A percentile compares a stretch with the other conserved stretches of the same genome.
These are phyloP conservation scores for Diuraphis noxia DNA, from an alignment of 1,140 invertebrate species.

Conservation along the genomic window DNA sequence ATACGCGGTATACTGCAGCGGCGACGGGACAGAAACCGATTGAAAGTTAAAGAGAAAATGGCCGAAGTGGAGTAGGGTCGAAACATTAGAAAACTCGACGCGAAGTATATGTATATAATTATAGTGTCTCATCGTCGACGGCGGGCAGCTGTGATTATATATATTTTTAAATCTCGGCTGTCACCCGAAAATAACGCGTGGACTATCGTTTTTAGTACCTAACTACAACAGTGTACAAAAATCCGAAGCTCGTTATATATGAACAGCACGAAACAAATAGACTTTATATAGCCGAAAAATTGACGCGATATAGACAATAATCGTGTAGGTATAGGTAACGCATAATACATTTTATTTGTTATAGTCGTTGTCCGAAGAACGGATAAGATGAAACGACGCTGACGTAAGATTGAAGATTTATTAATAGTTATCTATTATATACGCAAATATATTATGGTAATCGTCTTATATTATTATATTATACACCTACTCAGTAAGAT, in stretches of 20 bases:
- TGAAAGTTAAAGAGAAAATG: not conserved
- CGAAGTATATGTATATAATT: not conserved
- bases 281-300: not conserved
- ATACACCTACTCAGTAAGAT: not conserved
- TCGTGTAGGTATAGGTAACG: not conserved
- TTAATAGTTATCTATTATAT: too few species aligned
- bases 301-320: not conserved
- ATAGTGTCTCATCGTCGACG: not conserved
- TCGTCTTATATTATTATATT: not conserved
- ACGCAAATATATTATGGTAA: not conserved
- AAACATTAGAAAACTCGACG: not conserved
- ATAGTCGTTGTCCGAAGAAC: not conserved
- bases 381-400: not conserved
- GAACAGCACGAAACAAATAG: not conserved
- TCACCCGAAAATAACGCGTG: not conserved
- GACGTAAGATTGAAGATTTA: not conserved
- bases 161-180: slow-evolving; percentile 20
- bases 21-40: not conserved
- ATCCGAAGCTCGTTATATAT: not conserved
- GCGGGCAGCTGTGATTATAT: not conserved
- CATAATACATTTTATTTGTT: not conserved
- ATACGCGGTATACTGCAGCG: not conserved
- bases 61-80: not conserved
- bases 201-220: not conserved
- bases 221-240: not conserved